Evolutionary conservation across 92 coral and sea anemone genomes (phyloP).

Genomic region (Zoanthus gigantus): DNA sequence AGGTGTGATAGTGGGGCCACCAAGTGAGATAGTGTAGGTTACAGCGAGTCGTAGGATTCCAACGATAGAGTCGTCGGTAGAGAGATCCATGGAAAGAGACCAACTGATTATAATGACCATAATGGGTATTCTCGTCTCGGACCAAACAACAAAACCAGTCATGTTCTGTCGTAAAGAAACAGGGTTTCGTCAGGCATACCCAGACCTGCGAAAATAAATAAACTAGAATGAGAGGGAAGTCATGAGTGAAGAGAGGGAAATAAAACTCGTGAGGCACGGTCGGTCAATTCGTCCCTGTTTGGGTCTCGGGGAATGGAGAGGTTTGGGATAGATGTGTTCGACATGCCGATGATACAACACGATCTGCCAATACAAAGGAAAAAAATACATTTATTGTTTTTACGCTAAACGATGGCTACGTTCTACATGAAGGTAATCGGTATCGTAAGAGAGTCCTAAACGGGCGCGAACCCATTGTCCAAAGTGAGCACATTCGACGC

Average conservation of each 20-base stretch:
- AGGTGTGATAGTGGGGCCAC: conserved; percentile 32
- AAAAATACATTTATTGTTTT: background rate
- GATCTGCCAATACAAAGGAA: background rate
- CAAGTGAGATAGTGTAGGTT: conserved; percentile 2
- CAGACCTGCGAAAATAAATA: background rate
- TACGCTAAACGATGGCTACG: background rate
- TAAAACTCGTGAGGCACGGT: too few species aligned
- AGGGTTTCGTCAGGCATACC: conserved; percentile 28
- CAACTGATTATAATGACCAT: conserved; percentile 34
- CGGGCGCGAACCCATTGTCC: conserved; percentile 35
- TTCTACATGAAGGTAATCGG: conserved; percentile 18
- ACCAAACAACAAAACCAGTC: conserved; percentile 40
- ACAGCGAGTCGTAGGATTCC: conserved; percentile 39
- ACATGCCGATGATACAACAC: background rate
- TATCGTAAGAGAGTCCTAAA: conserved; percentile 23
- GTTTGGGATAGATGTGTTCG: background rate
- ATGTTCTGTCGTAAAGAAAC: conserved; percentile 28
- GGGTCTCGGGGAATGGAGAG: background rate
- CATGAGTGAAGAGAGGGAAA: too few species aligned
- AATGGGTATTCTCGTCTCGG: conserved; percentile 33
- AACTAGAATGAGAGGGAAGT: too few species aligned
- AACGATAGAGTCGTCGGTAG: conserved; percentile 34
- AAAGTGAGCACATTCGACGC: conserved; percentile 27
- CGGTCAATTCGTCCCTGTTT: too few species aligned
- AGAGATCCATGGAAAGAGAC: conserved; percentile 13